Percentiles rank a stretch among this genome's conserved stretches.
Conservation (phyloP, 2,888 invertebrate species). For the Isotomurus palustris region DNA sequence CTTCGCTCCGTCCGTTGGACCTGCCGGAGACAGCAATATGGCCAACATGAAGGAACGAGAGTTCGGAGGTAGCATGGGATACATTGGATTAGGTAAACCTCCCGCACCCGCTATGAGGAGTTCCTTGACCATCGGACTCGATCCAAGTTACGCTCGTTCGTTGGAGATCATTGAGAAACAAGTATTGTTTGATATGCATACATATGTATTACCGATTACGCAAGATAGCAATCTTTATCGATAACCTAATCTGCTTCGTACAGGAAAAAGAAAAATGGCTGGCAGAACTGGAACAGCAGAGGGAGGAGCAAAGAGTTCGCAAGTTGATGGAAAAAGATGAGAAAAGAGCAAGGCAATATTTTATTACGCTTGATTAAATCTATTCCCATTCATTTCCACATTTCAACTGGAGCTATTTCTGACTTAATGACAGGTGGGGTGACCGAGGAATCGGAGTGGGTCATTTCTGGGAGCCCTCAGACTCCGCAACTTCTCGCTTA, state of each 20-base stretch:
- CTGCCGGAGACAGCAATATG: neutral
- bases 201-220: too few species aligned
- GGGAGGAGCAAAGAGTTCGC: constrained; percentile 49
- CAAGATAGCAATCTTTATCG: neutral
- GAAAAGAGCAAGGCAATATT: constrained; percentile 32
- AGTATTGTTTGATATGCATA: too few species aligned
- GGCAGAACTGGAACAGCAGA: constrained; percentile 50
- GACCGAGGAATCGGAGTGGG: constrained; percentile 65
- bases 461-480: constrained; percentile 63
- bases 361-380: neutral
- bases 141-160: constrained; percentile 22
- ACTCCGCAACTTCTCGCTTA: constrained; percentile 33
- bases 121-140: constrained; percentile 37
- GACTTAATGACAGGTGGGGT: constrained; percentile 59
- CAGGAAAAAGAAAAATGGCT: constrained; percentile 47
- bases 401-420: neutral
- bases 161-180: constrained; percentile 31
- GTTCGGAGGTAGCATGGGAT: neutral
- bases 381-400: too few species aligned
- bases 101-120: constrained; percentile 38
- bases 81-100: neutral
- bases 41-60: neutral
- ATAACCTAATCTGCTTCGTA: neutral
- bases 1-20: neutral
- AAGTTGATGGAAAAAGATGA: constrained; percentile 43